These are phyloP conservation scores for Pogona vitticeps DNA, from an alignment of 2,113 vertebrate species.

Conservation along the genomic window DNA sequence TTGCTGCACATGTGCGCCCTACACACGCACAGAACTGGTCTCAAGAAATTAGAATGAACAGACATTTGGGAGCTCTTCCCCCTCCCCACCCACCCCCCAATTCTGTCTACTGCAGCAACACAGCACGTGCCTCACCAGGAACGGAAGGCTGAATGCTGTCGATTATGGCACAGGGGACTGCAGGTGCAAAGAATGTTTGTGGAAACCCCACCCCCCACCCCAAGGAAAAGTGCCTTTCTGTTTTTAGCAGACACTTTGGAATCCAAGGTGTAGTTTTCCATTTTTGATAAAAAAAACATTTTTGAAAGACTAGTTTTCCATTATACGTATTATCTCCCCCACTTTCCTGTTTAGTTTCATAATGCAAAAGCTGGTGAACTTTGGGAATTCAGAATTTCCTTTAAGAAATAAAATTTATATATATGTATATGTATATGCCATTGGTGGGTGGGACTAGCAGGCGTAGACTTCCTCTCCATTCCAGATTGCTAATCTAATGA, in stretches of 20 bases:
- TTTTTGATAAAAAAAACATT: slow-evolving; percentile 16
- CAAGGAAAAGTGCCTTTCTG: not conserved
- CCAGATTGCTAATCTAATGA: not conserved
- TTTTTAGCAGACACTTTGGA: not conserved
- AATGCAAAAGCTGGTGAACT: slow-evolving; percentile 53
- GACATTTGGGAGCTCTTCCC: no score
- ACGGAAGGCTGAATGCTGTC: not conserved
- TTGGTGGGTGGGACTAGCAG: no score
- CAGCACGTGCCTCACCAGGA: not conserved
- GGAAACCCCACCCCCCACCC: no score
- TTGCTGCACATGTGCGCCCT: not conserved
- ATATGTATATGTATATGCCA: no score
- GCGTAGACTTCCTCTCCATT: no score
- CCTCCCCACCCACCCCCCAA: no score
- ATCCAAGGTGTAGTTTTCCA: not conserved
- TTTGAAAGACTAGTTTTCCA: slow-evolving; percentile 32
- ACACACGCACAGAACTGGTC: not conserved
- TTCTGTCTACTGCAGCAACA: no score
- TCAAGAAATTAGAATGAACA: no score
- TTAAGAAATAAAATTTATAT: not conserved
- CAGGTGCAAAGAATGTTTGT: not conserved
- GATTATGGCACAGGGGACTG: not conserved
- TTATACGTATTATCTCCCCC: slow-evolving; percentile 26
- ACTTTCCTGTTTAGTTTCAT: slow-evolving; percentile 17
- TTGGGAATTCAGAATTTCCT: slow-evolving; percentile 47